phyloP scores from a whole-genome alignment of 2,888 invertebrate species.

The Torymus texanus region DNA sequence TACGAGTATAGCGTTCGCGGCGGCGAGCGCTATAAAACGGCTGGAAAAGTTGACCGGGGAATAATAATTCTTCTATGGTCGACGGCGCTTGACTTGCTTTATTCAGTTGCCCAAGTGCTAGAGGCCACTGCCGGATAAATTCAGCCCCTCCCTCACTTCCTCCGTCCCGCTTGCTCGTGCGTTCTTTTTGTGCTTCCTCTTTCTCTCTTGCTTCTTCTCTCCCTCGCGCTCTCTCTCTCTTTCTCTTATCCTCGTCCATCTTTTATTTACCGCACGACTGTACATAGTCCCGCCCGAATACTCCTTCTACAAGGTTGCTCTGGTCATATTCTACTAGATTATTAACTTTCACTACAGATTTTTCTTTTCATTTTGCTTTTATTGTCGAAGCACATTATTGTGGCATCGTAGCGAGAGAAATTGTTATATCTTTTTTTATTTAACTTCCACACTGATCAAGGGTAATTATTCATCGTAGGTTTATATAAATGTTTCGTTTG shows the following conservation, averaged over 20 bases:
- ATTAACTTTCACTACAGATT: too few relatives aligned
- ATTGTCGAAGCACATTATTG: too few relatives aligned
- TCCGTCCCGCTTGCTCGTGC: not conserved
- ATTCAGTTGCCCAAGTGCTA: constrained; percentile 27
- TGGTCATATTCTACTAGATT: not conserved
- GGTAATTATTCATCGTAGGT: too few relatives aligned
- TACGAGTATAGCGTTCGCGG: not conserved
- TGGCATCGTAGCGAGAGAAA: too few relatives aligned
- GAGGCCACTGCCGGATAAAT: constrained; percentile 19
- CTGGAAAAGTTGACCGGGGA: constrained; percentile 23
- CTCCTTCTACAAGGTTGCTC: not conserved
- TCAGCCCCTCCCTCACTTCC: not conserved
- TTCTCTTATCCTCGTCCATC: not conserved
- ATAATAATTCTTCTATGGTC: constrained; percentile 29
- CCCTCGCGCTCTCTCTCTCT: too few relatives aligned
- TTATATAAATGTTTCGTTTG: too few relatives aligned
- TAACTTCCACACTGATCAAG: too few relatives aligned
- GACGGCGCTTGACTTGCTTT: constrained; percentile 13
- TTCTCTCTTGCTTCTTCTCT: too few relatives aligned
- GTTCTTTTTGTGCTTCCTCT: too few relatives aligned
- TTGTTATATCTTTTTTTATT: too few relatives aligned
- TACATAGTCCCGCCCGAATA: not conserved
- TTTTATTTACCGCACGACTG: constrained; percentile 18
- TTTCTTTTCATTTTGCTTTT: too few relatives aligned
- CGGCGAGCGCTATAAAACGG: constrained; percentile 19